Evolutionary conservation across 1,140 invertebrate genomes (phyloP).

Genomic region (Frieseomelitta varia): DNA sequence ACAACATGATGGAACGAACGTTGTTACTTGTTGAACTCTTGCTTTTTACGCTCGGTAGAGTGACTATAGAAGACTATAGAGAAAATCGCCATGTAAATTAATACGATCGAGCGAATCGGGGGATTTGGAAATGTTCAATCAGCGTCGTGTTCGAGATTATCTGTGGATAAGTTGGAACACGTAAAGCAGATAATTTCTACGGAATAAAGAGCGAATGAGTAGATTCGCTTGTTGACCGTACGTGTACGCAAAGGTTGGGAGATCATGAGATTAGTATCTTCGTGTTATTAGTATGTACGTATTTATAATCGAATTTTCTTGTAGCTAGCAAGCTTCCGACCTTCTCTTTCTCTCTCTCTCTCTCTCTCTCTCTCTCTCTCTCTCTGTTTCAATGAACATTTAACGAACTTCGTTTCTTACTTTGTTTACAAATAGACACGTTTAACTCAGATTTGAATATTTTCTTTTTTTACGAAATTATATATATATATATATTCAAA

Average conservation of each 20-base stretch:
- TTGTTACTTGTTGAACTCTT: too few species aligned
- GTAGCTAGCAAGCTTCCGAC: background rate
- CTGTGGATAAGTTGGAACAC: background rate
- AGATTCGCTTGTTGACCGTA: background rate
- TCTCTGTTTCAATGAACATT: too few species aligned
- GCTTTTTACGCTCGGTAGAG: too few species aligned
- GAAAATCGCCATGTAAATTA: background rate
- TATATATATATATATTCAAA: too few species aligned
- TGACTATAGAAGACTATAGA: too few species aligned
- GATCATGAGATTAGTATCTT: background rate
- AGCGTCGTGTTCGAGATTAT: background rate
- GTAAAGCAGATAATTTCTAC: background rate
- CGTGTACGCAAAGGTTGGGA: background rate
- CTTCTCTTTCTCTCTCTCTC: background rate
- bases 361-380: too few species aligned
- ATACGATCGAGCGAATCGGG: background rate
- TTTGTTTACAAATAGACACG: too few species aligned
- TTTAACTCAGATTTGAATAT: too few species aligned
- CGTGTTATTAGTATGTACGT: background rate
- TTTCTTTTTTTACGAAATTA: too few species aligned
- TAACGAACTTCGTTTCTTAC: too few species aligned
- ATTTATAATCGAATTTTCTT: background rate
- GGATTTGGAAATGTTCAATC: background rate
- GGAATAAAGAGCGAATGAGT: background rate
- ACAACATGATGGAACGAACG: too few species aligned